Conservation (phyloP, 1,140 invertebrate genomes). For the Nasonia longicornis region DNA sequence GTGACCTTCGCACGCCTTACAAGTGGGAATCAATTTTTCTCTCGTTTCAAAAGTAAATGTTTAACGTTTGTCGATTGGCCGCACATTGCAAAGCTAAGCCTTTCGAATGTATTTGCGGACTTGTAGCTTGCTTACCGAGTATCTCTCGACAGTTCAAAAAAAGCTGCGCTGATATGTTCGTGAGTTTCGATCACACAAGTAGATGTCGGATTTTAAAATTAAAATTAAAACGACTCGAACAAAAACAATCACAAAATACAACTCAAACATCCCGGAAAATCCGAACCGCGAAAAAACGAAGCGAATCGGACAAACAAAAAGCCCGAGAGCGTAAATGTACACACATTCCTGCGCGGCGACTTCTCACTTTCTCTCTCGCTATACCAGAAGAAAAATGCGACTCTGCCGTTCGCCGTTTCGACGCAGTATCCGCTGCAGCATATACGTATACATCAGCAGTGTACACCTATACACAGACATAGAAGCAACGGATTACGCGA, state of each 20-base stretch:
- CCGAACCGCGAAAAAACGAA: background rate
- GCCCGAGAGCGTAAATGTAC: background rate
- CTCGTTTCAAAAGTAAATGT: background rate
- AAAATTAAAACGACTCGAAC: too few species aligned
- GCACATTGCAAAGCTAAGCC: background rate
- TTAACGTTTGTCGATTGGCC: background rate
- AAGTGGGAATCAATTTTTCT: background rate
- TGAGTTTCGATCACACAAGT: too few species aligned
- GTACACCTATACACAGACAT: background rate
- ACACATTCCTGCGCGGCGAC: background rate
- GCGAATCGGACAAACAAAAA: background rate
- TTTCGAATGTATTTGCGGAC: background rate
- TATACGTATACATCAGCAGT: background rate
- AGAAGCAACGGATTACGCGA: background rate
- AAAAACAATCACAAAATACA: too few species aligned
- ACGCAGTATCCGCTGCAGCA: background rate
- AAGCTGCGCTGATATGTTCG: too few species aligned
- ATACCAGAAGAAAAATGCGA: background rate
- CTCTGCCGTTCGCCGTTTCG: background rate
- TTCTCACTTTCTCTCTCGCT: conserved; percentile 27
- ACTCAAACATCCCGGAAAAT: background rate
- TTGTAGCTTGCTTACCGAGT: background rate
- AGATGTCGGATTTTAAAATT: too few species aligned
- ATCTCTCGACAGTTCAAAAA: too few species aligned
- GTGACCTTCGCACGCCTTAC: background rate